These are phyloP conservation scores for Streptopelia turtur DNA, from an alignment of 2,797 vertebrate genomes.

Conservation along the genomic window DNA sequence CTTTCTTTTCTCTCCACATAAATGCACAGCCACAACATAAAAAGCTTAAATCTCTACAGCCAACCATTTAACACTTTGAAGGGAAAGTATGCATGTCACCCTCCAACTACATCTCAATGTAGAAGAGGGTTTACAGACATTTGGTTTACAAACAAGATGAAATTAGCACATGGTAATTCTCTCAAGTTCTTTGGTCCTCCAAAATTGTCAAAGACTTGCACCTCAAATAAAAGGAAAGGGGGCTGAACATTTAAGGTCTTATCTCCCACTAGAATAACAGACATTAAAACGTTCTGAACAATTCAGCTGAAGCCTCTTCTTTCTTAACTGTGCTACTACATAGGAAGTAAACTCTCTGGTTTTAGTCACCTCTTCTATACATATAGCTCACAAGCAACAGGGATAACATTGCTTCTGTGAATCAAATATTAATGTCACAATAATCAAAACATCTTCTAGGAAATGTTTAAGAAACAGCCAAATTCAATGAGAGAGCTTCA, in stretches of 20 bases:
- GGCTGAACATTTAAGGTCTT: not conserved
- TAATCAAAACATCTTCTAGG: not conserved
- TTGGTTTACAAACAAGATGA: not conserved
- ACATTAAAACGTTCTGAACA: not conserved
- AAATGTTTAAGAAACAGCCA: not conserved
- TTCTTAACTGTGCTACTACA: not conserved
- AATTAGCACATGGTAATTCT: not conserved
- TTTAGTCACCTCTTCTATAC: not conserved
- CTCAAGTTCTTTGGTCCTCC: not conserved
- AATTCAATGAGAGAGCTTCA: not conserved
- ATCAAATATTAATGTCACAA: not conserved
- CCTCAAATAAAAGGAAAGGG: not conserved
- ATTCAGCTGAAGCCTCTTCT: not conserved
- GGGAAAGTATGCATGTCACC: rapidly evolving
- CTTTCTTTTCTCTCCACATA: not conserved
- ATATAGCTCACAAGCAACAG: not conserved
- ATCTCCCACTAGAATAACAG: not conserved
- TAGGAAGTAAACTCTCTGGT: not conserved
- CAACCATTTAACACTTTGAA: not conserved
- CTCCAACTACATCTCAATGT: rapidly evolving
- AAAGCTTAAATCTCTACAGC: not conserved
- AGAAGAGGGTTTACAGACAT: not conserved
- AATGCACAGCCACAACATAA: not conserved
- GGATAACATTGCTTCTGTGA: not conserved
- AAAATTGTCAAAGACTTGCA: not conserved